phyloP scores from a whole-genome alignment of 2,888 invertebrate species.

The Sminthurinus aureus region DNA sequence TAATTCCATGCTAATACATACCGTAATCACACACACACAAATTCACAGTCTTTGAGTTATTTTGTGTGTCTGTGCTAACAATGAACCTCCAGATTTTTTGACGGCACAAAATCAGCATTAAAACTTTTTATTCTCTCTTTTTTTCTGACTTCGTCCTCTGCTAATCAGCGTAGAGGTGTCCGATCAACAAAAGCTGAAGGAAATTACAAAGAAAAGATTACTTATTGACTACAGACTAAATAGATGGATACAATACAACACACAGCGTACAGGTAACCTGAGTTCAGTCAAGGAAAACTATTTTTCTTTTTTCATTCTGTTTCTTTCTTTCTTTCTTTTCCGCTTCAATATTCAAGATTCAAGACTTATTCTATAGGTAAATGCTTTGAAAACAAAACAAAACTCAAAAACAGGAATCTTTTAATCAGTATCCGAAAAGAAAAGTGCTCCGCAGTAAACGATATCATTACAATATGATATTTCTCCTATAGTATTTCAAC shows the following conservation, averaged over 20 bases:
- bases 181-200: neutral
- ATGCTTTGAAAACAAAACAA: no score
- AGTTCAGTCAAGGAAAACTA: conserved; percentile 29
- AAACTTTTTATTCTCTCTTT: neutral
- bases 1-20: neutral
- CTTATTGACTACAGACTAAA: neutral
- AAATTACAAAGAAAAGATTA: neutral
- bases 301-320: neutral
- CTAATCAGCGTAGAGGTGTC: neutral
- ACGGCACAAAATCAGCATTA: neutral
- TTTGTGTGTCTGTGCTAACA: neutral
- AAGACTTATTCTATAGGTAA: no score
- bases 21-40: neutral
- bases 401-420: no score
- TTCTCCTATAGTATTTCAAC: no score
- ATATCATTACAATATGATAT: no score
- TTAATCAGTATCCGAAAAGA: no score
- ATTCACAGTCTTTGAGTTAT: neutral
- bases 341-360: no score
- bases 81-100: neutral
- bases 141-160: conserved; percentile 1
- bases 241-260: neutral
- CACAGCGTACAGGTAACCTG: neutral
- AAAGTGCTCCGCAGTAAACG: no score
- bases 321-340: neutral